These are phyloP conservation scores for Diachasmimorpha longicaudata DNA, from an alignment of 1,140 invertebrate species.

Conservation along the genomic window DNA sequence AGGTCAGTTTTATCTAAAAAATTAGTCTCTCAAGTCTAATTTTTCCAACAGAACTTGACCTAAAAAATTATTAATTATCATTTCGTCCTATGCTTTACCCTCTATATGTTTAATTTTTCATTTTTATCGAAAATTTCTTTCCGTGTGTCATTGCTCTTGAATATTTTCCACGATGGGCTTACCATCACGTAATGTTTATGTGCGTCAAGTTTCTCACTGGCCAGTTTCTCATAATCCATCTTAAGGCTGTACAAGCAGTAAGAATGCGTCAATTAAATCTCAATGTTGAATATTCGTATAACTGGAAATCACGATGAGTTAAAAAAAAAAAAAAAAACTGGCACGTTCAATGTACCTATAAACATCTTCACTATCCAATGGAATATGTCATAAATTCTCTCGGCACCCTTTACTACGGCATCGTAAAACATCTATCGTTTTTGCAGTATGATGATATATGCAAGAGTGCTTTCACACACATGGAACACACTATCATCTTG, in stretches of 20 bases:
- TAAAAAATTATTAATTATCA: too few relatives aligned
- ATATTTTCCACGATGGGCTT: constrained; percentile 55
- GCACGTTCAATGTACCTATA: neutral
- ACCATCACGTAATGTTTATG: constrained; percentile 99
- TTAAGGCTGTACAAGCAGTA: constrained; percentile 73
- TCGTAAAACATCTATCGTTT: constrained; percentile 2
- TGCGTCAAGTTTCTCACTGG: constrained; percentile 98
- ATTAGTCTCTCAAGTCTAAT: too few relatives aligned
- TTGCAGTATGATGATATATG: neutral
- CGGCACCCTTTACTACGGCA: neutral
- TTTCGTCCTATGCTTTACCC: too few relatives aligned
- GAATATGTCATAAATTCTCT: constrained; percentile 22
- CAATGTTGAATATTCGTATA: neutral
- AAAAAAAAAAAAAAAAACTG: neutral
- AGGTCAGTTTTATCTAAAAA: too few relatives aligned
- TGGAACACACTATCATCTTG: neutral
- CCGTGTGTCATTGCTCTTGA: neutral
- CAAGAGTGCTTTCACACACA: neutral
- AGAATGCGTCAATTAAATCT: constrained; percentile 34
- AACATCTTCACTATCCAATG: constrained; percentile 1
- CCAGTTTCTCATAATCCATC: constrained; percentile 94
- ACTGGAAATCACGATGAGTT: neutral
- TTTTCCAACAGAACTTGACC: too few relatives aligned
- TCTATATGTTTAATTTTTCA: too few relatives aligned
- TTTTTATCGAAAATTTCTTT: too few relatives aligned